A percentile compares a stretch with the other conserved stretches of the same genome.
These are phyloP conservation scores for Barbus barbus DNA, from an alignment of 2,113 vertebrate species.

Conservation along the genomic window DNA sequence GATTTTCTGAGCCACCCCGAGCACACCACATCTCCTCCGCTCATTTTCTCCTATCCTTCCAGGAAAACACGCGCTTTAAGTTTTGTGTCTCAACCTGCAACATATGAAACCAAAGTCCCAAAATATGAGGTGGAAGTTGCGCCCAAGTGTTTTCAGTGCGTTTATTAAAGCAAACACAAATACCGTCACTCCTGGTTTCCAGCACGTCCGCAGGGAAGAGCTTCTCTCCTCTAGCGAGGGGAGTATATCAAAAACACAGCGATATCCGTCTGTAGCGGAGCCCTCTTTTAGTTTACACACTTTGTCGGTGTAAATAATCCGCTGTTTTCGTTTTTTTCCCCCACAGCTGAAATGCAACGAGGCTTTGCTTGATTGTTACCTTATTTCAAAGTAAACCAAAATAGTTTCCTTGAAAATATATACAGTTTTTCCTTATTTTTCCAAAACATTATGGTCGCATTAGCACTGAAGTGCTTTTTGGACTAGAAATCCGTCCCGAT, in stretches of 20 bases:
- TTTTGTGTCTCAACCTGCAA: slow-evolving; percentile 61
- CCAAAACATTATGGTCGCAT: slow-evolving; percentile 65
- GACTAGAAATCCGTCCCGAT: slow-evolving; percentile 59
- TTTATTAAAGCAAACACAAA: slow-evolving; percentile 38
- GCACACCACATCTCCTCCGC: slow-evolving; percentile 92
- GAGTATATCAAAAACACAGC: slow-evolving; percentile 24
- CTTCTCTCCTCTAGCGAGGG: slow-evolving; percentile 45
- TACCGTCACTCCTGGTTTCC: slow-evolving; percentile 62
- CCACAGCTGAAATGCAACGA: slow-evolving; percentile 38
- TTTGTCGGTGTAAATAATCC: slow-evolving; percentile 22
- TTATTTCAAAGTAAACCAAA: slow-evolving; percentile 65
- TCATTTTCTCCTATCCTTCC: slow-evolving; percentile 76
- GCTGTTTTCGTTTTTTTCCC: slow-evolving; percentile 50
- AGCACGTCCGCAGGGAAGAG: slow-evolving; percentile 52
- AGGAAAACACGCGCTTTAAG: slow-evolving; percentile 51
- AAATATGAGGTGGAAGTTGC: slow-evolving; percentile 37
- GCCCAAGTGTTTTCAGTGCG: neutral
- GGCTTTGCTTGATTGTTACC: slow-evolving; percentile 60
- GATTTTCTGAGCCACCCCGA: slow-evolving; percentile 96
- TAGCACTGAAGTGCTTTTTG: slow-evolving; percentile 50
- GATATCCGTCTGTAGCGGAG: slow-evolving; percentile 49
- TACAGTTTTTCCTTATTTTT: slow-evolving; percentile 43
- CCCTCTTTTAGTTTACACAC: slow-evolving; percentile 44
- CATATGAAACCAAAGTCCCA: slow-evolving; percentile 13
- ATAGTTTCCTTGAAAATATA: slow-evolving; percentile 57